Evolutionary conservation across 2,888 invertebrate species (phyloP), one percentile per base, ranked within the genome.

Genomic region (Meandrusa payeni): DNA sequence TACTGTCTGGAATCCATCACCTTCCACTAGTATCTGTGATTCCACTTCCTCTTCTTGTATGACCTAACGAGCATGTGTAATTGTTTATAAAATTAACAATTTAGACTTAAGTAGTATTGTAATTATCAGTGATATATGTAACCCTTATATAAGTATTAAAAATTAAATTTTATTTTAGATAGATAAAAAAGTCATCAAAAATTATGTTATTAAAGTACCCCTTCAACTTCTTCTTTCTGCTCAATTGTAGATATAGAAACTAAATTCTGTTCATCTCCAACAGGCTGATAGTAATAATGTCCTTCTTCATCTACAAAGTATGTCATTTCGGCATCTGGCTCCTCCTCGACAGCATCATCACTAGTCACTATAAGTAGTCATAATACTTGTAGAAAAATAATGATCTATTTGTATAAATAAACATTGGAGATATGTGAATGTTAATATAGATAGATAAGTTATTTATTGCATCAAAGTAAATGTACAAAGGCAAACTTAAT

Each of bases 241-340:
- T 89, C 86, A n/a, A 91, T 88, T 31, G n/a, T n/a, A n/a, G 91
- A 89, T 49, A 92, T 81, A 0, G 93, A 90, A 69, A 93, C 90
- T 29, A 93, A 89, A 42, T 89, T 91, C 47, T 92, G 90, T 6
- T 87, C 87, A 26, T 91, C 91, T 2, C 91, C 90, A 22, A 90
- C 90, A 1, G 92, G 91, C 73, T 95, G 95, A 64, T 93, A 94
- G 64, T 95, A 96, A 69, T 95, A 95, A 54, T 94, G 92, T 0
- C 95, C 95, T 19, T 93, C 89, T 70, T 94, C 93, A 64, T 95
- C 95, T 12, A 95, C 93, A 69, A 93, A 95, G 64, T 94, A 95
- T 1, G 94, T 93, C 3, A 93, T 93, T 0, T 64, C 69, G 4
- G 59, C 22, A 1, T 73, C 69, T 1, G 47, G 22, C 2, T 73